A percentile compares a stretch with the other conserved stretches of the same genome.
phyloP scores from a whole-genome alignment of 2,797 vertebrate species.

The Ctenochaetus hawaiiensis region DNA sequence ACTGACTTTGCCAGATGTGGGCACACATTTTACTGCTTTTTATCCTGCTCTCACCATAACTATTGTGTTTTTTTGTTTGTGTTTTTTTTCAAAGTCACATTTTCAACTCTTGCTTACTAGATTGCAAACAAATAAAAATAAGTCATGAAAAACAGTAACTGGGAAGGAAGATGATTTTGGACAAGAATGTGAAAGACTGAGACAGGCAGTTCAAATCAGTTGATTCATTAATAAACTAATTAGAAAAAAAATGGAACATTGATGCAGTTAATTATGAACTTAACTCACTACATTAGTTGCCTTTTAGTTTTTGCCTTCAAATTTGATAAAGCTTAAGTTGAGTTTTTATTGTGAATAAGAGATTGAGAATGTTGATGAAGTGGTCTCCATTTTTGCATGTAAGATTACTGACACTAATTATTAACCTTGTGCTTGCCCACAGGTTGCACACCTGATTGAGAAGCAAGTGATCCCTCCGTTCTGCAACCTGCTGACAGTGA shows the following conservation, averaged over 20 bases:
- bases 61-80: too few species aligned
- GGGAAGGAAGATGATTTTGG: too few species aligned
- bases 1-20: background rate
- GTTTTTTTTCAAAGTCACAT: background rate
- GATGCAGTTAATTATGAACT: too few species aligned
- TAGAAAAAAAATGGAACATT: too few species aligned
- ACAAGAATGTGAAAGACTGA: background rate
- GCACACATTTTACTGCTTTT: too few species aligned
- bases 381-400: too few species aligned
- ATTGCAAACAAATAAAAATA: background rate
- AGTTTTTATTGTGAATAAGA: background rate
- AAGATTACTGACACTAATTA: background rate
- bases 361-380: too few species aligned
- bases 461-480: conserved; percentile 99
- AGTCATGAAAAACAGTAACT: background rate
- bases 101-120: background rate
- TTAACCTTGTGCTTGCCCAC: conserved; percentile 6
- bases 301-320: too few species aligned
- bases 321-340: background rate
- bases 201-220: too few species aligned
- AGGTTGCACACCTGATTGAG: conserved; percentile 98
- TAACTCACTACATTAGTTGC: too few species aligned
- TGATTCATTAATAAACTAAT: too few species aligned
- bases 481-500: conserved; percentile 98
- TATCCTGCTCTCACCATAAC: too few species aligned